phyloP scores from a whole-genome alignment of 2,113 vertebrate genomes.

The Anser cygnoides region DNA sequence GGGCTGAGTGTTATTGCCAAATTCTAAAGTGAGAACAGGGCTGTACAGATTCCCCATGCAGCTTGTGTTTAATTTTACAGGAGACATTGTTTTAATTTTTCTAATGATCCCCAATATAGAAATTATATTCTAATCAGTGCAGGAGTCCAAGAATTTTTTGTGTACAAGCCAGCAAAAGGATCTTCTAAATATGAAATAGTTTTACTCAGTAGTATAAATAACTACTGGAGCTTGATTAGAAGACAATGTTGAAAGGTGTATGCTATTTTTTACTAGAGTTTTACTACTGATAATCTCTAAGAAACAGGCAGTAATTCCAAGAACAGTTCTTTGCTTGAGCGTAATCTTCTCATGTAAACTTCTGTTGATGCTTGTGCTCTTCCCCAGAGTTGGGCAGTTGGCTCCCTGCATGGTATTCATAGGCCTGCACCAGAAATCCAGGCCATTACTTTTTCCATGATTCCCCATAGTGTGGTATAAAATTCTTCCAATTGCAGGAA shows the following conservation, averaged over 20 bases:
- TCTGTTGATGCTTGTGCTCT: neutral
- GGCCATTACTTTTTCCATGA: neutral
- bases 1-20: conserved; percentile 14
- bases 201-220: neutral
- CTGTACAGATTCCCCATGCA: conserved; percentile 1
- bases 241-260: neutral
- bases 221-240: neutral
- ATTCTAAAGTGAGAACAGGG: neutral
- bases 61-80: conserved; percentile 53
- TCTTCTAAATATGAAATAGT: neutral
- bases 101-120: conserved; percentile 40
- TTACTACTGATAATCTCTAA: neutral
- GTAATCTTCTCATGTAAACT: neutral
- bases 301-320: neutral
- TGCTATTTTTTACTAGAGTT: neutral
- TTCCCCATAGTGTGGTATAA: neutral
- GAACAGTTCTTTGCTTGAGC: neutral
- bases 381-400: neutral
- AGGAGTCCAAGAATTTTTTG: conserved; percentile 44
- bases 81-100: conserved; percentile 63
- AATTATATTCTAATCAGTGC: conserved; percentile 20
- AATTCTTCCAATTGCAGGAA: neutral
- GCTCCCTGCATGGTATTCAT: neutral
- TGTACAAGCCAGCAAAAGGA: conserved; percentile 5
- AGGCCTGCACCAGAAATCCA: neutral